phyloP scores from a whole-genome alignment of 2,113 vertebrate species.

The Myxocyprinus asiaticus region DNA sequence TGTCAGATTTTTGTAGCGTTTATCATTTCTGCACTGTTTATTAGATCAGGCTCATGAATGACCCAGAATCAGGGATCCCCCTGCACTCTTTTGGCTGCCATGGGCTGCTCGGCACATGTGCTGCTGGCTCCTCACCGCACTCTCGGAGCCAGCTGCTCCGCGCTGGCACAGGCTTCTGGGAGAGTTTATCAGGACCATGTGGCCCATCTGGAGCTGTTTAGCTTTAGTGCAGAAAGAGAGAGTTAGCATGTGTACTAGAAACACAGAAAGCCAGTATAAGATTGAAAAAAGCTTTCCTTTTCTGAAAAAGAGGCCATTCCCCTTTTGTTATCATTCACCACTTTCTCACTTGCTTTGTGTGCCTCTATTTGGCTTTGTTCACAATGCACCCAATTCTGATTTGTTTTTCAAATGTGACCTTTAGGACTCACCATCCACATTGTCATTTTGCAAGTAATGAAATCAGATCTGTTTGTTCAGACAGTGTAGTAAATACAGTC shows the following conservation, averaged over 20 bases:
- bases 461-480: no score
- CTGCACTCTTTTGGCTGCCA: not conserved
- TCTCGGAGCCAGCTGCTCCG: conserved; percentile 64
- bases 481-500: no score
- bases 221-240: conserved; percentile 29
- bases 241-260: conserved; percentile 6
- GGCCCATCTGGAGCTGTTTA: conserved; percentile 77
- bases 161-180: conserved; percentile 51
- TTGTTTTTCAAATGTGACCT: no score
- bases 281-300: conserved; percentile 10
- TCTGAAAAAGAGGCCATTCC: not conserved
- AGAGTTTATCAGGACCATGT: conserved; percentile 72
- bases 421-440: no score
- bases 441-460: no score
- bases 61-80: conserved; percentile 25
- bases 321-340: not conserved
- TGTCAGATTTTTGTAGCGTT: conserved; percentile 18
- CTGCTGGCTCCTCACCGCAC: conserved; percentile 12
- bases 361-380: no score
- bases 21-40: conserved; percentile 18
- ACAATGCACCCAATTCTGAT: no score
- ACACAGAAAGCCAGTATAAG: conserved; percentile 1
- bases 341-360: not conserved
- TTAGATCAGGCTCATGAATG: conserved; percentile 11
- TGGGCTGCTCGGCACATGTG: conserved; percentile 37